A percentile compares a stretch with the other conserved stretches of the same genome.
phyloP scores from a whole-genome alignment of 2,888 invertebrate genomes.

The Drosophila heteroneura region DNA sequence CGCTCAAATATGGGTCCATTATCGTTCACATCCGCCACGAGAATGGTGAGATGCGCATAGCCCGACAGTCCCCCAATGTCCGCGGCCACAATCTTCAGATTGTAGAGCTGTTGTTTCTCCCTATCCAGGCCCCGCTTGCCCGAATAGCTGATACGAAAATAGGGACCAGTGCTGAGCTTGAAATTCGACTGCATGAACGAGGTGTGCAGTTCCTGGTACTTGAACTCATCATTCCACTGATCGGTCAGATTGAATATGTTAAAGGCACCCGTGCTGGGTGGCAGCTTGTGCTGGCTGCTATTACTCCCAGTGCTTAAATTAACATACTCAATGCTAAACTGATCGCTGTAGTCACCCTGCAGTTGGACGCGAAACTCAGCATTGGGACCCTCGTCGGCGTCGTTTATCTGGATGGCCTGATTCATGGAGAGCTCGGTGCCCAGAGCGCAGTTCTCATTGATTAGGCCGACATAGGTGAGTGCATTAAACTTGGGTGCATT shows the following conservation, averaged over 20 bases:
- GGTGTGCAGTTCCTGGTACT: slow-evolving; percentile 83
- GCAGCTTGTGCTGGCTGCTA: slow-evolving; percentile 58
- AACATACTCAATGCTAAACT: slow-evolving; percentile 87
- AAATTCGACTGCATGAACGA: slow-evolving; percentile 82
- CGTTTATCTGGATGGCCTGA: slow-evolving; percentile 89
- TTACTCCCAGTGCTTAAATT: slow-evolving; percentile 86
- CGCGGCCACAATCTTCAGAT: slow-evolving; percentile 90
- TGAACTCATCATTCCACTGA: slow-evolving; percentile 84
- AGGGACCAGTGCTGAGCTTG: slow-evolving; percentile 77
- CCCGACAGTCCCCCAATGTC: slow-evolving; percentile 92
- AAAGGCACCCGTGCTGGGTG: slow-evolving; percentile 82
- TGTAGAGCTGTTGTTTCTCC: slow-evolving; percentile 89
- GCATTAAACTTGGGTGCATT: slow-evolving; percentile 93
- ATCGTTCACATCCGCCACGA: slow-evolving; percentile 92
- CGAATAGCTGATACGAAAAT: slow-evolving; percentile 81
- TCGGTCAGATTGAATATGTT: slow-evolving; percentile 84
- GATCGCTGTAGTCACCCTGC: slow-evolving; percentile 91
- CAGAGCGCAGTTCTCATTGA: slow-evolving; percentile 91
- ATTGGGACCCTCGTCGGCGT: slow-evolving; percentile 90
- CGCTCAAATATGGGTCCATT: slow-evolving; percentile 90
- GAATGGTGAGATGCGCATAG: slow-evolving; percentile 90
- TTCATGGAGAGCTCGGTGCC: slow-evolving; percentile 90
- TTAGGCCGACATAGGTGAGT: slow-evolving; percentile 90
- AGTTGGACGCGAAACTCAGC: slow-evolving; percentile 89
- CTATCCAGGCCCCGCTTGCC: slow-evolving; percentile 88